These are phyloP conservation scores for Myopa tessellatipennis DNA, from an alignment of 2,888 invertebrate species.

Conservation along the genomic window DNA sequence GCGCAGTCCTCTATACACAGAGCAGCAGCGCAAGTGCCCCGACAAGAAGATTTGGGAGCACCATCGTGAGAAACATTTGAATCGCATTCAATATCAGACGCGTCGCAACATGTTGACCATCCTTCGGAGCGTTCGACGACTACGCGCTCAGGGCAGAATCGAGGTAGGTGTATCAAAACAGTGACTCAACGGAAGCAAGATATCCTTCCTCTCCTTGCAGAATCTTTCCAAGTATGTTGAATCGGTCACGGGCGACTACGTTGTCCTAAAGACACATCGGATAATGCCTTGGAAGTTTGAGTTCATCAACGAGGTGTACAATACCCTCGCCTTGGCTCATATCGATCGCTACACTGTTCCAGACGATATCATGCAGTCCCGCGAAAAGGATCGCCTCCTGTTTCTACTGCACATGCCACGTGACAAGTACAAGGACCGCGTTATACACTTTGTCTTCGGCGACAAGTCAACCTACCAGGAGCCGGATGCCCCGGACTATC, in stretches of 20 bases:
- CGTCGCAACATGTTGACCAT: slow-evolving; percentile 59
- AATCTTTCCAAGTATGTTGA: slow-evolving; percentile 59
- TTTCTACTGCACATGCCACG: slow-evolving; percentile 50
- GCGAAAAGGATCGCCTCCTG: slow-evolving; percentile 44
- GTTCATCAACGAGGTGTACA: slow-evolving; percentile 65
- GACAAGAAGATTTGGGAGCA: slow-evolving; percentile 51
- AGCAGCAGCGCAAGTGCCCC: slow-evolving; percentile 54
- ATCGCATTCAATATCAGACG: slow-evolving; percentile 60
- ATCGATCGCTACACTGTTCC: slow-evolving; percentile 57
- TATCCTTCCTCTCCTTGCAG: slow-evolving; percentile 45
- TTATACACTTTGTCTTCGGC: slow-evolving; percentile 57
- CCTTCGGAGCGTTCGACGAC: slow-evolving; percentile 52
- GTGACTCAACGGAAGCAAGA: too few relatives aligned
- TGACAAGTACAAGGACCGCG: slow-evolving; percentile 55
- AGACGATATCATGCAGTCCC: slow-evolving; percentile 40
- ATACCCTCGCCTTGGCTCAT: slow-evolving; percentile 62
- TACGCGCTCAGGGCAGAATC: slow-evolving; percentile 53
- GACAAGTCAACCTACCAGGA: slow-evolving; percentile 56
- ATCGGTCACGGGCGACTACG: slow-evolving; percentile 62
- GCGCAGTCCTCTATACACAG: slow-evolving; percentile 60
- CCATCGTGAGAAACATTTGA: slow-evolving; percentile 55
- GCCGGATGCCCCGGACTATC: slow-evolving; percentile 52
- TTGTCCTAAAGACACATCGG: slow-evolving; percentile 61
- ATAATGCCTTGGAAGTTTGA: slow-evolving; percentile 67
- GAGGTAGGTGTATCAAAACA: slow-evolving; percentile 47